phyloP scores from a whole-genome alignment of 2,113 vertebrate species.

The Varanus salvator region DNA sequence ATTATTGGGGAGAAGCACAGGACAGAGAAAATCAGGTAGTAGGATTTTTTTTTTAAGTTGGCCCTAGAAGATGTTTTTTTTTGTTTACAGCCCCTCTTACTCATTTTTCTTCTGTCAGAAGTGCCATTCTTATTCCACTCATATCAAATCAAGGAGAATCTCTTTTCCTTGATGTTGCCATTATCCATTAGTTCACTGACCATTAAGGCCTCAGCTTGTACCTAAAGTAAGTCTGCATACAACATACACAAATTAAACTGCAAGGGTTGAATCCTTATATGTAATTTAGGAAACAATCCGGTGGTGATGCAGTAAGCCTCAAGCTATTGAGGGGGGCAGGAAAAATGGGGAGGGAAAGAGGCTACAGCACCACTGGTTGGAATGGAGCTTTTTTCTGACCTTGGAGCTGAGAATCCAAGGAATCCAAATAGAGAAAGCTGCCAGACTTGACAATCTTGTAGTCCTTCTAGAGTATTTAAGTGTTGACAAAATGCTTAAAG shows the following conservation, averaged over 20 bases:
- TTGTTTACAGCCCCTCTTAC: background rate
- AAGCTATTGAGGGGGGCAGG: too few species aligned
- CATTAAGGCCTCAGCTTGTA: background rate
- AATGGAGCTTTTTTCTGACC: too few species aligned
- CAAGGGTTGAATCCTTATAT: background rate
- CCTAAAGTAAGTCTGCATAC: background rate
- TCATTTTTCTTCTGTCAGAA: background rate
- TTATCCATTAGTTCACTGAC: background rate
- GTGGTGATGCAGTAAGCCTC: too few species aligned
- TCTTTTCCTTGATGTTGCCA: background rate
- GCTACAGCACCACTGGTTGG: too few species aligned
- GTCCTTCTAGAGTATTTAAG: background rate
- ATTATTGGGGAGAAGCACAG: too few species aligned
- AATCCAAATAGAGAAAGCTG: background rate
- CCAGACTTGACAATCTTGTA: too few species aligned
- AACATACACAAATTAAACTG: background rate
- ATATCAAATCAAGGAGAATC: background rate
- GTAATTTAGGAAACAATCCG: background rate
- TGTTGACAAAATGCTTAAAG: background rate
- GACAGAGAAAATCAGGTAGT: background rate
- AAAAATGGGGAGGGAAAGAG: too few species aligned
- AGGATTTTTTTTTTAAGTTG: too few species aligned
- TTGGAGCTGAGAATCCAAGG: too few species aligned
- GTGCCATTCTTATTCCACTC: background rate
- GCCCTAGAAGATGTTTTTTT: too few species aligned